Evolutionary conservation across 2,797 vertebrate genomes (phyloP).

Genomic region (Characodon lateralis): DNA sequence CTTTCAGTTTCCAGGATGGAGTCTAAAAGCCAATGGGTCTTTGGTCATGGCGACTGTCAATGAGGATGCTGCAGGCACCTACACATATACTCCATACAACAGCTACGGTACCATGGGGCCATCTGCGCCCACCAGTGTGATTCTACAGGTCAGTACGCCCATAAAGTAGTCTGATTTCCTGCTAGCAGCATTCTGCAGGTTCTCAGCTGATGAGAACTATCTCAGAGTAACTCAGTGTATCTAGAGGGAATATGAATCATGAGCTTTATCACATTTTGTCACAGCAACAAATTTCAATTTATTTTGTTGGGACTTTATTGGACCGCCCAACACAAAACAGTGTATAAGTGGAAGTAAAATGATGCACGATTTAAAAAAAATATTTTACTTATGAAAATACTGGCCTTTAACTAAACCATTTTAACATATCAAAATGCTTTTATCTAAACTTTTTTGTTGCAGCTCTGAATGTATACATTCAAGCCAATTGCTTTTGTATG

Average conservation of each 20-base stretch:
- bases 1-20: slow-evolving; percentile 92
- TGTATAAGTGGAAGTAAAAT: too few species aligned
- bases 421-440: background rate
- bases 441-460: too few species aligned
- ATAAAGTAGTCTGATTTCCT: background rate
- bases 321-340: background rate
- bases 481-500: too few species aligned
- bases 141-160: slow-evolving; percentile 85
- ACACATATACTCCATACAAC: slow-evolving; percentile 91
- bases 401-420: background rate
- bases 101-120: slow-evolving; percentile 88
- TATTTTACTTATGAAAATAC: background rate
- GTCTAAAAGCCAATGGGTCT: slow-evolving; percentile 80
- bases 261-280: background rate
- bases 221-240: background rate
- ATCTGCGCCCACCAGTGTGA: slow-evolving; percentile 82
- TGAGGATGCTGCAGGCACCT: slow-evolving; percentile 87
- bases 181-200: background rate
- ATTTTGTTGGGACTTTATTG: background rate
- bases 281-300: background rate
- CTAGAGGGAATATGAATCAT: too few species aligned
- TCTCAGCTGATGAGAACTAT: background rate
- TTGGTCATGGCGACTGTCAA: slow-evolving; percentile 87
- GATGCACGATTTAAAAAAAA: too few species aligned
- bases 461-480: too few species aligned